A percentile compares a stretch with the other conserved stretches of the same genome.
Evolutionary conservation across 2,888 invertebrate species (phyloP).

Genomic region (Aphidius colemani): DNA sequence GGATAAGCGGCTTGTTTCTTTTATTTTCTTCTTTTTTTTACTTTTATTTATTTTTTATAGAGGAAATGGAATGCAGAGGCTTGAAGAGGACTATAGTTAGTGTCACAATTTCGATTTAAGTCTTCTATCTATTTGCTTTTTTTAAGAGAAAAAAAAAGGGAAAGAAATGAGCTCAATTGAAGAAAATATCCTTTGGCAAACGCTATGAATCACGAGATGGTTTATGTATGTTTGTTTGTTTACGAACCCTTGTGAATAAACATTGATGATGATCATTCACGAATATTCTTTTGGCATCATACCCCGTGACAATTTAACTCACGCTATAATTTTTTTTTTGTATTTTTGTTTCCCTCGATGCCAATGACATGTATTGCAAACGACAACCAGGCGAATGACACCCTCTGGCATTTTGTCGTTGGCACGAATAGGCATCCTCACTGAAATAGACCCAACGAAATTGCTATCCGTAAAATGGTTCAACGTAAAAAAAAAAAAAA

Average conservation of each 20-base stretch:
- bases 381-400: slow-evolving; percentile 10
- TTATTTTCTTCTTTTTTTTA: slow-evolving; percentile 9
- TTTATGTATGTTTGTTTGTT: neutral
- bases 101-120: slow-evolving; percentile 11
- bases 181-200: slow-evolving; percentile 3
- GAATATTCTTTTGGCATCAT: slow-evolving; percentile 8
- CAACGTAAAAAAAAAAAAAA: neutral
- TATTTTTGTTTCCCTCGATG: neutral
- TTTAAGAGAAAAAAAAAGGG: neutral
- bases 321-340: neutral
- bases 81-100: neutral
- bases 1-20: slow-evolving; percentile 31
- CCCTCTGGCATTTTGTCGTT: slow-evolving; percentile 18
- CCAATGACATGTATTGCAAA: slow-evolving; percentile 4
- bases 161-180: neutral
- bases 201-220: slow-evolving; percentile 14
- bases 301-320: slow-evolving; percentile 1
- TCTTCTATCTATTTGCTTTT: slow-evolving; percentile 3
- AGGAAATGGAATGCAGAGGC: neutral
- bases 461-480: neutral
- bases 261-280: slow-evolving; percentile 17
- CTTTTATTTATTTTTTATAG: slow-evolving; percentile 1
- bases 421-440: slow-evolving; percentile 2
- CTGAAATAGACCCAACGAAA: neutral
- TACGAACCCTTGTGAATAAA: slow-evolving; percentile 12